Evolutionary conservation across 2,888 invertebrate genomes (phyloP).

Genomic region (Cephus sareptanus): DNA sequence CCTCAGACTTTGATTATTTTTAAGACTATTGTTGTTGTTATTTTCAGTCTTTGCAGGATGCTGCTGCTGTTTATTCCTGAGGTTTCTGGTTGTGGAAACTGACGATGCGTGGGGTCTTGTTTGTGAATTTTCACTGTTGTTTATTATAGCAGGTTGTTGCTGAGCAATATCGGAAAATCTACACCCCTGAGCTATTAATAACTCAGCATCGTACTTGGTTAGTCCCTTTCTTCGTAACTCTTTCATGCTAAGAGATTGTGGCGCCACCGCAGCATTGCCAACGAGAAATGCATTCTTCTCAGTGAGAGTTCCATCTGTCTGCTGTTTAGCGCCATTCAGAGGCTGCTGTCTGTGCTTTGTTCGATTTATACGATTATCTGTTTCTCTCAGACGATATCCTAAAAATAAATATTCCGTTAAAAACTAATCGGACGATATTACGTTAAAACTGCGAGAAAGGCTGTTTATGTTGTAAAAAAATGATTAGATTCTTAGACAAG

Average conservation of each 20-base stretch:
- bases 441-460: background rate
- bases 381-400: slow-evolving; percentile 91
- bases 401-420: slow-evolving; percentile 58
- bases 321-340: slow-evolving; percentile 52
- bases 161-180: slow-evolving; percentile 75
- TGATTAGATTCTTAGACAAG: background rate
- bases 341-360: slow-evolving; percentile 74
- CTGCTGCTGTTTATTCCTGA: slow-evolving; percentile 60
- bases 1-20: slow-evolving; percentile 52
- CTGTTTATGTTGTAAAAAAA: background rate
- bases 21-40: slow-evolving; percentile 42
- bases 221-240: slow-evolving; percentile 87
- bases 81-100: slow-evolving; percentile 53
- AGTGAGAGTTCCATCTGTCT: slow-evolving; percentile 52
- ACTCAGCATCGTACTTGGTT: slow-evolving; percentile 89
- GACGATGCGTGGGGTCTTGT: slow-evolving; percentile 50
- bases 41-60: slow-evolving; percentile 30
- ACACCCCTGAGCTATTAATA: slow-evolving; percentile 85
- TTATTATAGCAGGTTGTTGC: slow-evolving; percentile 25
- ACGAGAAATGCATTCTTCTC: slow-evolving; percentile 57
- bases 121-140: slow-evolving; percentile 14
- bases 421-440: background rate
- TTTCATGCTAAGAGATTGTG: slow-evolving; percentile 79
- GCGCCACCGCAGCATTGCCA: slow-evolving; percentile 68
- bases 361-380: slow-evolving; percentile 92